These are phyloP conservation scores for Mus pahari DNA, from an alignment of 2,113 vertebrate species.

Conservation along the genomic window DNA sequence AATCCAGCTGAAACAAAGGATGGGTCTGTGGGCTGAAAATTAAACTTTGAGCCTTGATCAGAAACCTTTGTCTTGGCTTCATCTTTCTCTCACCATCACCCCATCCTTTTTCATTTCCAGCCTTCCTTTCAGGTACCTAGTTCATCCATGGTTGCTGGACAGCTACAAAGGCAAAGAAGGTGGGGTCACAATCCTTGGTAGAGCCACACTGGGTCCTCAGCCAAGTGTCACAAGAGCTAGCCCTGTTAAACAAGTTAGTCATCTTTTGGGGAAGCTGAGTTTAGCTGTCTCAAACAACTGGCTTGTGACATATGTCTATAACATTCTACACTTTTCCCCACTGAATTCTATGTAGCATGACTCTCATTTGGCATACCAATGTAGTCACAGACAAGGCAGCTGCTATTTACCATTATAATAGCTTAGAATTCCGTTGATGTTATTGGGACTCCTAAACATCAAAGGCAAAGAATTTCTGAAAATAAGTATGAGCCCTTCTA, in stretches of 20 bases:
- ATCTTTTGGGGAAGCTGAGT: background rate
- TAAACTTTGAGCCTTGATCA: no score
- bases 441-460: conserved; percentile 38
- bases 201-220: background rate
- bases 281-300: conserved; percentile 26
- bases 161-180: background rate
- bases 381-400: conserved; percentile 13
- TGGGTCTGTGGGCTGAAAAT: no score
- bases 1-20: no score
- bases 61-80: no score
- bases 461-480: background rate
- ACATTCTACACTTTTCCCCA: background rate
- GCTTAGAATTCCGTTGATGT: conserved; percentile 21
- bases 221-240: background rate
- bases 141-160: no score
- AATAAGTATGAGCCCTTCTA: background rate
- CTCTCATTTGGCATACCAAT: conserved; percentile 26
- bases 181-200: background rate
- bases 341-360: conserved; percentile 23
- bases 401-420: background rate
- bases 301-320: background rate
- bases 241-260: background rate
- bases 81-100: no score
- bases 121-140: no score
- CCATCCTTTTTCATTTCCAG: no score